phyloP scores from a whole-genome alignment of 2,113 vertebrate genomes.

The Dicentrarchus labrax region DNA sequence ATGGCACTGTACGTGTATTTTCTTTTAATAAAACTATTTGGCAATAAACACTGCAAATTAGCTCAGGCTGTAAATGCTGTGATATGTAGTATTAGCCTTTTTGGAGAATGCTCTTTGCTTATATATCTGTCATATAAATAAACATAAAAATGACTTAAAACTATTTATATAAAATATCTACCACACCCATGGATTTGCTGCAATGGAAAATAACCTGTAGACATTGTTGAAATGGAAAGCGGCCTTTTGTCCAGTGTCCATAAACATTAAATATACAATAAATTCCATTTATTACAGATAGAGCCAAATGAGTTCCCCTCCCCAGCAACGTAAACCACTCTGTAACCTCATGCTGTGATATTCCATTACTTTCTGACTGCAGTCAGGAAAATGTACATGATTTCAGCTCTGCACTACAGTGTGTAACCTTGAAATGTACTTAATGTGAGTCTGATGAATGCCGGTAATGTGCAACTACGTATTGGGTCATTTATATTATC shows the following conservation, averaged over 20 bases:
- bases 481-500: conserved; percentile 72
- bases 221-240: conserved; percentile 59
- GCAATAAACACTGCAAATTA: conserved; percentile 34
- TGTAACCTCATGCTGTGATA: conserved; percentile 64
- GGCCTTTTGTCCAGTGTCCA: conserved; percentile 56
- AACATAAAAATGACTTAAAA: conserved; percentile 27
- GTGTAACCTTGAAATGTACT: conserved; percentile 75
- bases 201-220: conserved; percentile 51
- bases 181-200: conserved; percentile 27
- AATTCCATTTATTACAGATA: conserved; percentile 69
- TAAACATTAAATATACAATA: conserved; percentile 72
- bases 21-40: conserved; percentile 3
- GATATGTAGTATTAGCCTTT: conserved; percentile 23
- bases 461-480: conserved; percentile 62
- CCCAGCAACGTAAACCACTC: conserved; percentile 46
- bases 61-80: conserved; percentile 28
- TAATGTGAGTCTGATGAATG: conserved; percentile 76
- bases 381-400: conserved; percentile 49
- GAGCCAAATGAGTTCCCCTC: conserved; percentile 58
- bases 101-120: conserved; percentile 16
- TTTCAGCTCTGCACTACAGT: conserved; percentile 50
- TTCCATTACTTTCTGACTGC: conserved; percentile 68
- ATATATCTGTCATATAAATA: conserved; percentile 44
- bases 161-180: conserved; percentile 18
- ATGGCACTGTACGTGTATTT: conserved; percentile 1